A percentile compares a stretch with the other conserved stretches of the same genome.
Evolutionary conservation across 2,113 vertebrate genomes (phyloP).

Genomic region (Megaceryle maxima): DNA sequence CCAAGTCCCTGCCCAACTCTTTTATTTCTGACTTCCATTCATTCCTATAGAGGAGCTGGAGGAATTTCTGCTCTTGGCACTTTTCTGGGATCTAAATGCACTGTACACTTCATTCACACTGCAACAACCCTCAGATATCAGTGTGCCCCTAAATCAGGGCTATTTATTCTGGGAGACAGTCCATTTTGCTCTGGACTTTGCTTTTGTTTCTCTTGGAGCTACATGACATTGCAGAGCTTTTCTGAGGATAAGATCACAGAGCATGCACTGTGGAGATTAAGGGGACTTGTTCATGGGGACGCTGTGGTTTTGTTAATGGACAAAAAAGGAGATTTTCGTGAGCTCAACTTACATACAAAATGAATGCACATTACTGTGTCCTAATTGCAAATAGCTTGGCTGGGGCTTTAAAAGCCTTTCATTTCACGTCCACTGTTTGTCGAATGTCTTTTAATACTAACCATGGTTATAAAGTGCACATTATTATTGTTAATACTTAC

Average conservation of each 20-base stretch:
- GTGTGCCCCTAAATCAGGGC: neutral
- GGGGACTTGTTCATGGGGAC: neutral
- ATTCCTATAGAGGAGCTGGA: neutral
- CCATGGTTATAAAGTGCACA: neutral
- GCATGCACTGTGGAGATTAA: neutral
- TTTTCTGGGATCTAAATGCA: neutral
- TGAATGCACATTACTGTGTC: constrained; percentile 28
- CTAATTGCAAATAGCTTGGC: constrained; percentile 40
- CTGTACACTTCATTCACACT: neutral
- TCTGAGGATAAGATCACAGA: constrained; percentile 14
- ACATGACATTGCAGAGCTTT: neutral
- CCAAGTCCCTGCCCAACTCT: neutral
- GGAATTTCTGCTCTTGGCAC: neutral
- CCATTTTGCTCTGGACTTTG: neutral
- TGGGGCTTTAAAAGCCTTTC: constrained; percentile 39
- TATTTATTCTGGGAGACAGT: neutral
- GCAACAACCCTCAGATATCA: neutral
- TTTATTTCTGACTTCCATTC: neutral
- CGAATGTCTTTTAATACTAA: neutral
- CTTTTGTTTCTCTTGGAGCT: constrained; percentile 44
- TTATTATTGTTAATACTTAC: neutral
- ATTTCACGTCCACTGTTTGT: neutral
- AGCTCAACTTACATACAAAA: constrained; percentile 10
- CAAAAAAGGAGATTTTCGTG: constrained; percentile 9
- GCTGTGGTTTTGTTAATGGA: constrained; percentile 44